phyloP scores from a whole-genome alignment of 1,140 invertebrate species.

The Drosophila repleta region DNA sequence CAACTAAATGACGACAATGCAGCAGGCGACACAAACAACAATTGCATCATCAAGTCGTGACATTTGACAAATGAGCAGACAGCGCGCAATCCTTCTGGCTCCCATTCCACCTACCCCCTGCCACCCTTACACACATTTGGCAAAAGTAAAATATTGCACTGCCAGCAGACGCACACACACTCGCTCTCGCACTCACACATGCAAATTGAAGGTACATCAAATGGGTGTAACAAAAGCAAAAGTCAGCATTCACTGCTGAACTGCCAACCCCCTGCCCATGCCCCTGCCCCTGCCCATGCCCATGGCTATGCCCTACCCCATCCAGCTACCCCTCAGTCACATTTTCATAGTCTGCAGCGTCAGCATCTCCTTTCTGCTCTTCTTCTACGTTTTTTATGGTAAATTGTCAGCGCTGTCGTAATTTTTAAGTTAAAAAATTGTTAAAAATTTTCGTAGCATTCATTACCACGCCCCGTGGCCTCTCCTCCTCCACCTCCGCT shows the following conservation, averaged over 20 bases:
- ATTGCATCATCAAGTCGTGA: slow-evolving; percentile 81
- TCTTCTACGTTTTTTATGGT: slow-evolving; percentile 54
- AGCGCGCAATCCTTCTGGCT: neutral
- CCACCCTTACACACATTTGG: slow-evolving; percentile 39
- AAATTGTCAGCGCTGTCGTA: slow-evolving; percentile 79
- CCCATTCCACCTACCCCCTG: slow-evolving; percentile 1
- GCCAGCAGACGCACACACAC: slow-evolving; percentile 35
- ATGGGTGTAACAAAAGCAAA: slow-evolving; percentile 74
- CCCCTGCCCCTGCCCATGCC: neutral
- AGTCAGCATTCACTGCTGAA: slow-evolving; percentile 46
- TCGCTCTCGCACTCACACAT: slow-evolving; percentile 10
- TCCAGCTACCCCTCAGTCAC: neutral
- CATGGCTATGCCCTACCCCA: neutral
- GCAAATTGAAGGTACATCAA: slow-evolving; percentile 73
- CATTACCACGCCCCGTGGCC: slow-evolving; percentile 61
- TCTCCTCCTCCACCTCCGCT: neutral
- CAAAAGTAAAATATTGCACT: slow-evolving; percentile 74
- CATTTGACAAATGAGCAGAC: slow-evolving; percentile 74
- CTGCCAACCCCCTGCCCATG: neutral
- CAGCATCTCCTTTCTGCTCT: slow-evolving; percentile 30
- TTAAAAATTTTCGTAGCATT: slow-evolving; percentile 79
- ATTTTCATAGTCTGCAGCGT: slow-evolving; percentile 48
- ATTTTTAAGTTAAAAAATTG: slow-evolving; percentile 81
- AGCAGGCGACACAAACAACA: slow-evolving; percentile 55
- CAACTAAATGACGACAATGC: slow-evolving; percentile 67